Evolutionary conservation across 2,113 vertebrate species (phyloP).

Genomic region (Calidris pugnax): DNA sequence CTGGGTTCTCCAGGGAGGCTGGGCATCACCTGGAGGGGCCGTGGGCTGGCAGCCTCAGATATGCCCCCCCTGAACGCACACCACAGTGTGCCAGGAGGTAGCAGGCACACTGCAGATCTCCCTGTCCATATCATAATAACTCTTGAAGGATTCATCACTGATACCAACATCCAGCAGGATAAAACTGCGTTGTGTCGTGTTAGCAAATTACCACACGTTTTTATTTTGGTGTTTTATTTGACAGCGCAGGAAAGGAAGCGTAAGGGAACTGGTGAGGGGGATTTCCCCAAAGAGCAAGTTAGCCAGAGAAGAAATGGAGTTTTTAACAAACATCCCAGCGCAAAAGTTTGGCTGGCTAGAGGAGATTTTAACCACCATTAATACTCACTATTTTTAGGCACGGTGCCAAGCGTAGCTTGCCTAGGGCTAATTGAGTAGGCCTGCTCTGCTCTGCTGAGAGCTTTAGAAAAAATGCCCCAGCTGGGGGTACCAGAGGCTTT

Average conservation of each 20-base stretch:
- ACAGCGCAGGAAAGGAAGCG: neutral
- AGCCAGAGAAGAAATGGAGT: neutral
- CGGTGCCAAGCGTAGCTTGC: rapidly evolving
- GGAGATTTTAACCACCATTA: rapidly evolving
- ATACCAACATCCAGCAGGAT: neutral
- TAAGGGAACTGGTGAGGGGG: neutral
- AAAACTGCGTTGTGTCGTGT: neutral
- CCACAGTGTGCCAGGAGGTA: rapidly evolving
- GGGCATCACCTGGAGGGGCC: too few species aligned
- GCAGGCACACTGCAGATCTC: neutral
- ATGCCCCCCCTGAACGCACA: neutral
- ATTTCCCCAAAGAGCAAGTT: neutral
- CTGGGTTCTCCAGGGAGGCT: neutral
- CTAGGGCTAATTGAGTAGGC: neutral
- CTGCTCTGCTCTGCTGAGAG: neutral
- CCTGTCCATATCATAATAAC: neutral
- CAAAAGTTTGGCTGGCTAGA: neutral
- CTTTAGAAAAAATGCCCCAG: neutral
- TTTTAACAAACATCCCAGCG: neutral
- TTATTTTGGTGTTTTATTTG: neutral
- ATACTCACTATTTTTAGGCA: neutral
- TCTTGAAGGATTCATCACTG: neutral
- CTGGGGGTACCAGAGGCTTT: neutral
- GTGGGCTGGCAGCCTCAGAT: neutral
- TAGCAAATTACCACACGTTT: neutral